Evolutionary conservation across 2,113 vertebrate species (phyloP).

Genomic region (Anguilla rostrata): DNA sequence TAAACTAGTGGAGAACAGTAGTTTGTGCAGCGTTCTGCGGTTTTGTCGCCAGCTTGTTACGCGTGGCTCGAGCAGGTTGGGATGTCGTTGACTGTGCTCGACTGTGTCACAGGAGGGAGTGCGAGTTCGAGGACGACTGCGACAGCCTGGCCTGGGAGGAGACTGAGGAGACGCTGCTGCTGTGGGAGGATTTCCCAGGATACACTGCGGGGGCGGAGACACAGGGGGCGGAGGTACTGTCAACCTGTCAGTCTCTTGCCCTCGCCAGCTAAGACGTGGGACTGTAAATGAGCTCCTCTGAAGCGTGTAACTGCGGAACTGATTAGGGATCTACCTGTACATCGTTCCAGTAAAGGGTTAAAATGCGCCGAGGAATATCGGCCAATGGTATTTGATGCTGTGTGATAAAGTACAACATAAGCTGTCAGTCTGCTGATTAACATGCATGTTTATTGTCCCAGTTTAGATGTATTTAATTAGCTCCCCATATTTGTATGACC

Average conservation of each 20-base stretch:
- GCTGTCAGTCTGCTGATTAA: background rate
- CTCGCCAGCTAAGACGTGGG: background rate
- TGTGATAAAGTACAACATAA: background rate
- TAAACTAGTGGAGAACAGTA: background rate
- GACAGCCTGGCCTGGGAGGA: slow-evolving; percentile 98
- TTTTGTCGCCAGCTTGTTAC: too few relatives aligned
- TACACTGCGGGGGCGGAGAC: slow-evolving; percentile 84
- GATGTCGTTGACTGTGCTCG: background rate
- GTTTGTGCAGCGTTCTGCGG: too few relatives aligned
- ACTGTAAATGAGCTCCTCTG: background rate
- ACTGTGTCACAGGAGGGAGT: slow-evolving; percentile 76
- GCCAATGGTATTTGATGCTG: background rate
- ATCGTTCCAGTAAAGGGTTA: background rate
- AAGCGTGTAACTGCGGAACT: background rate
- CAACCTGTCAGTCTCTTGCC: background rate
- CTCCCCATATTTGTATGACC: too few relatives aligned
- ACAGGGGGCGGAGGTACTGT: slow-evolving; percentile 85
- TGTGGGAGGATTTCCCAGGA: slow-evolving; percentile 97
- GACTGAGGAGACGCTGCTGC: slow-evolving; percentile 91
- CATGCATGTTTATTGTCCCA: too few relatives aligned
- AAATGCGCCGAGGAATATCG: background rate
- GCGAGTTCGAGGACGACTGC: slow-evolving; percentile 96
- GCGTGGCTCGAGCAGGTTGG: too few relatives aligned
- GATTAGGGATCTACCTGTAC: background rate
- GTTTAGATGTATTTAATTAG: too few relatives aligned